phyloP scores from a whole-genome alignment of 2,113 vertebrate species.

The Hypocryptadius cinnamomeus region DNA sequence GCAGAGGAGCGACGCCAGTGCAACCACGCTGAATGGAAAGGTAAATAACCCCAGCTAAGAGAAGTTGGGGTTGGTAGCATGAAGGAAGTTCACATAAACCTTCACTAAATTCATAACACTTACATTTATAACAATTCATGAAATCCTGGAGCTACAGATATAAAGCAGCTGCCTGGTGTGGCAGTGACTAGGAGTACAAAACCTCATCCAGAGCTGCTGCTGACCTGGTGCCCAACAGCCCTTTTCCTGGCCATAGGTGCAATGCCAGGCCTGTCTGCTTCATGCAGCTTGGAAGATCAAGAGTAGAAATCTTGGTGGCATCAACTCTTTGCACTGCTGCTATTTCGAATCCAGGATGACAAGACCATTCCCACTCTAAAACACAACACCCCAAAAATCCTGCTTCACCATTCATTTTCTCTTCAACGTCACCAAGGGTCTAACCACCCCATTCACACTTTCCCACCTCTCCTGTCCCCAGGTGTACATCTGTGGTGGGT shows the following conservation, averaged over 20 bases:
- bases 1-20: slow-evolving; percentile 74
- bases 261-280: background rate
- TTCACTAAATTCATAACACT: background rate
- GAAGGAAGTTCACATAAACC: background rate
- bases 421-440: accelerated
- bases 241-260: background rate
- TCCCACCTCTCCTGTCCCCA: slow-evolving; percentile 8
- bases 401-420: background rate
- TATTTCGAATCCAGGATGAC: background rate
- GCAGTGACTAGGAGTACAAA: background rate
- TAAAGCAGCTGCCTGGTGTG: accelerated
- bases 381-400: background rate
- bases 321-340: background rate
- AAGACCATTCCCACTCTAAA: background rate
- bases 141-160: background rate
- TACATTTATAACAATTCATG: background rate
- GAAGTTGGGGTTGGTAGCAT: accelerated
- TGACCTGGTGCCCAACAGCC: accelerated
- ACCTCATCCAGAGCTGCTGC: background rate
- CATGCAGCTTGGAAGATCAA: background rate
- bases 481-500: slow-evolving; percentile 89
- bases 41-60: slow-evolving; percentile 23
- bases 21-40: slow-evolving; percentile 74
- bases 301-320: background rate
- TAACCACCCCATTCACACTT: background rate